Base-by-base conservation (phyloP, 2,888 invertebrate species). In the Nineta flava region DNA sequence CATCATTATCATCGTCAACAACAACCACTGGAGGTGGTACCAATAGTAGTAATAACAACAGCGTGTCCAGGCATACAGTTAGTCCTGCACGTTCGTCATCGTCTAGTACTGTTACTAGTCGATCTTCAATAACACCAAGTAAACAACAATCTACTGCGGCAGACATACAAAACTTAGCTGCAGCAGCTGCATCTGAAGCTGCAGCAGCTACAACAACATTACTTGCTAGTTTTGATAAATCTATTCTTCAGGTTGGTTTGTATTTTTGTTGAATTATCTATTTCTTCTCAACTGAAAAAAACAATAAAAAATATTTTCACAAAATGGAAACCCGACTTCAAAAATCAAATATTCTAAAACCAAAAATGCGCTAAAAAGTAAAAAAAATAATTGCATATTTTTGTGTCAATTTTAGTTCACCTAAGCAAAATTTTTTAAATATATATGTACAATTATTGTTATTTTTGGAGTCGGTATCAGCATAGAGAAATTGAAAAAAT, bases 191-290 rank as follows among this genome's bases (percentile, higher is more conserved):
- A 13, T 17, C 34, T 45, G 44, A 21, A 21, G 49, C 32, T 17
- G 49, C 32, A 12, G 15, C 44, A 13, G 45, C 35, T 17, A 38
- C 34, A 10, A 34, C 75, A 54, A 71, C 73, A 56, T 70, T 80
- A 61, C 71, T 81, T 57, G 79, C 81, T 54, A 75, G 76, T 64
- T 79, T 83, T 66, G 83, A 84, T 71, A 80, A 82, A 71, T 81
- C 81, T 58, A 76, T 81, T 58, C 70, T 80, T 61, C 80, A 81
- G 77, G 81, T 80, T 61, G 64, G 62, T 26, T 6, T 53, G 42
- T 32, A 17, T 19, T 17, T n/a, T n/a, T 19, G 2, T 17, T 43
- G 9, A 5, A 9, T 16, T 19, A 19, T 19, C 19, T 19, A 19
- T 19, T 19, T 19, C 19, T 19, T 19, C 5, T 19, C 5, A 19